Base-by-base conservation (phyloP, 2,888 invertebrate species). In the Acrocera orbiculus region DNA sequence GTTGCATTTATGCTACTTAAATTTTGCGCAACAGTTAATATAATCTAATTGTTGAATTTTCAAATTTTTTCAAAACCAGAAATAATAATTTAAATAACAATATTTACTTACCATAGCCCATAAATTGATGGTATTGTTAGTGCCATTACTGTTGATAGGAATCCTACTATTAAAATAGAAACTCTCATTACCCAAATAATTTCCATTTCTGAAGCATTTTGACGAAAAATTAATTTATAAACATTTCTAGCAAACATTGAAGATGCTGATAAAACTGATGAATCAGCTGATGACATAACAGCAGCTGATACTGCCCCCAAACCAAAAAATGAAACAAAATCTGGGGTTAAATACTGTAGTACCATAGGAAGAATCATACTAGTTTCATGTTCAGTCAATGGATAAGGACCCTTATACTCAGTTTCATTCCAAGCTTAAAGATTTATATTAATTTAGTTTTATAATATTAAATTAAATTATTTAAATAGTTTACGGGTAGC, bases 191-290 rank as follows among this genome's bases (percentile, higher is more conserved):
- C 85, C 83, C 85, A 85, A 52, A 85, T 83, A 50, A 98, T 90
- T 67, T 96, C 96, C 74, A 81, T 83, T 65, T 96, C 96, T 19
- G 92, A 92, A 23, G 95, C 95, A 58, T 80, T 76, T 62, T 92
- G 92, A 36, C 96, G 69, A 65, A 98, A 90, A 55, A 96, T 89
- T 58, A 92, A 71, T 65, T 86, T 92, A 71, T 96, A 96, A 46
- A 98, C 86, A 62, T 98, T 98, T 56, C 95, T 74, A 40, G 96
- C 95, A 56, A 98, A 98, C 96, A 98, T 96, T 17, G 95, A 92
- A 46, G 90, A 89, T 4, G 96, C 96, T 15, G 95, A 93, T 14
- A 98, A 70, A 32, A 98, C 90, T 46, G 95, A 95, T 34, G 96
- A 96, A 62, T 98, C 96, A 0, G 96, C 96, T 1, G 95, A 95